Base-by-base conservation (phyloP, 1,140 invertebrate genomes). In the Solen grandis region DNA sequence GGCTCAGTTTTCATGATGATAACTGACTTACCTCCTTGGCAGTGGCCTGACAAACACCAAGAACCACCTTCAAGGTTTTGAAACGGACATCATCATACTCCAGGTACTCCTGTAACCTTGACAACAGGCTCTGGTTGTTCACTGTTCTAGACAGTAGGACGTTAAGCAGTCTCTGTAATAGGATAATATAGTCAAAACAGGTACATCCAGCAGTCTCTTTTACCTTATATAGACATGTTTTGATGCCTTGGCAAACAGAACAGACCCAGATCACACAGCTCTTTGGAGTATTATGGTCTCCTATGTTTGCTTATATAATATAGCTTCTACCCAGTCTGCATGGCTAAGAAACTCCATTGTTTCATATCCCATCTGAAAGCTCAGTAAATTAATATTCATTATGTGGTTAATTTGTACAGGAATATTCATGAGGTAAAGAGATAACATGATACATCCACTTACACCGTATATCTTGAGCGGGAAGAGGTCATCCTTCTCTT, bases 71-170 rank as follows among this genome's bases (percentile, higher is more conserved):
- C 63, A 93, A 82, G 14, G 87, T 81, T 78, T 89, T 84, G 66
- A 85, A 89, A 46, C 90, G 63, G 8, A 95, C 93, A 88, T 96
- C 95, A 81, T 94, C 92, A 87, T 94, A 95, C 19, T 93, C 89
- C 14, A 94, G 87, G 87, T 94, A 95, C 88, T 95, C 94, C 86
- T 94, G 93, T 85, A 95, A 95, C 85, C 94, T 93, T 5, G 88
- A 79, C 70, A 96, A 93, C 13, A 94, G 85, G 77, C 86, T 86
- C n/a, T 85, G 81, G 84, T 93, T 94, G 73, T 93, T 92, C 14
- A 92, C 91, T 63, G 93, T 92, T 0, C 90, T 86, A 1, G 93
- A 94, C 8, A 95, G 77, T 0, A 96, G 77, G 68, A 92, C 92
- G 83, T 92, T 92, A 8, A 95, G 85, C 14, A 96, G 69, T 46